Evolutionary conservation across 2,113 vertebrate species (phyloP).

Genomic region (Hippocampus zosterae): DNA sequence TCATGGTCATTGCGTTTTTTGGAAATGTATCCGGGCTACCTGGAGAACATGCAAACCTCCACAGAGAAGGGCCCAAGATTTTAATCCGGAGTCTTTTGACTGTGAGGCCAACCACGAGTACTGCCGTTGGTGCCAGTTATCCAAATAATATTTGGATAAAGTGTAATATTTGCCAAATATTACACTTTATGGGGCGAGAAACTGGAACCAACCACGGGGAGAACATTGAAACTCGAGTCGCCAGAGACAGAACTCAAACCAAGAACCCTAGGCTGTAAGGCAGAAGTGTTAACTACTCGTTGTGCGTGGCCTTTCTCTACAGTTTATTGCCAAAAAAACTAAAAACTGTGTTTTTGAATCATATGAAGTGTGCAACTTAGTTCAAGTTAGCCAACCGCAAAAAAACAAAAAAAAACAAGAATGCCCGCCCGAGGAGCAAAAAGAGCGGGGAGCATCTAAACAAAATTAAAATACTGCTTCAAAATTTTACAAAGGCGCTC

Average conservation of each 20-base stretch:
- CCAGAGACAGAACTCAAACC: background rate
- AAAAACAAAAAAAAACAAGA: background rate
- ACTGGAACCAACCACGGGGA: background rate
- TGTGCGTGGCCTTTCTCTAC: background rate
- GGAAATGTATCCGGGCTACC: background rate
- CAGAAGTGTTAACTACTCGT: background rate
- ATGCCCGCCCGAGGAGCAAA: background rate
- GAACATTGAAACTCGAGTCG: background rate
- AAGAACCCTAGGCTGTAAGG: background rate
- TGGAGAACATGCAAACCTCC: background rate
- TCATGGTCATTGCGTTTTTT: background rate
- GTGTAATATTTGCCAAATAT: too few relatives aligned
- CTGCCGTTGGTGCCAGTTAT: background rate
- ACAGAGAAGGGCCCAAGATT: background rate
- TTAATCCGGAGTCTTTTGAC: background rate
- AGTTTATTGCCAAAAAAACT: background rate
- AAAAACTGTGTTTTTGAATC: constrained; percentile 39
- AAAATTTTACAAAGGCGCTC: constrained; percentile 5
- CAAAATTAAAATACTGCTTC: background rate
- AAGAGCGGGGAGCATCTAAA: background rate
- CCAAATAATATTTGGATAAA: too few relatives aligned
- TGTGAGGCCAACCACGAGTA: background rate
- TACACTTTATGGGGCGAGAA: background rate
- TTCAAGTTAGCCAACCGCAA: background rate
- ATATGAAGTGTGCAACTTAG: constrained; percentile 10